Evolutionary conservation across 2,888 invertebrate genomes (phyloP).

Genomic region (Standfussiana lucernea): DNA sequence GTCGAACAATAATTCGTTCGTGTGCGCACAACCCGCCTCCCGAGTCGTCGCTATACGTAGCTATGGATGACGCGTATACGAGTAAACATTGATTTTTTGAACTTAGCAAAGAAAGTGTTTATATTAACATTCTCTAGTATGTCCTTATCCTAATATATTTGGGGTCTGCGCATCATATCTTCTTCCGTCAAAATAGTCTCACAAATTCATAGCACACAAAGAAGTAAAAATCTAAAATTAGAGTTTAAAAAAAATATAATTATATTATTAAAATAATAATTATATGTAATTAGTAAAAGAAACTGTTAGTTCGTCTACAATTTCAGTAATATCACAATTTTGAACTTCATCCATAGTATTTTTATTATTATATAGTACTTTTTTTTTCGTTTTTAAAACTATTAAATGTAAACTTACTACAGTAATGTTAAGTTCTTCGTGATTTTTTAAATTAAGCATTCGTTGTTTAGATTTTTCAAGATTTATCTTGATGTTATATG

Average conservation of each 20-base stretch:
- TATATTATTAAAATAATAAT: slow-evolving; percentile 51
- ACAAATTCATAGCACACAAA: slow-evolving; percentile 21
- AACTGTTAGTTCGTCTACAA: slow-evolving; percentile 40
- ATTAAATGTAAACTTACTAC: slow-evolving; percentile 21
- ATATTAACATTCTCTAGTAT: no score
- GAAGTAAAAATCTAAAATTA: slow-evolving; percentile 31
- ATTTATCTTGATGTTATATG: neutral
- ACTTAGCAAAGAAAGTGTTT: no score
- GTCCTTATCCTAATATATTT: neutral
- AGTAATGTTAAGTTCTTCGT: neutral
- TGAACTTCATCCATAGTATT: slow-evolving; percentile 43
- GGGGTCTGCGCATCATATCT: neutral
- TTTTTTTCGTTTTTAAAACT: slow-evolving; percentile 30
- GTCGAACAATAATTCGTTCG: no score
- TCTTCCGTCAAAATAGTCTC: neutral
- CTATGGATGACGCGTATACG: no score
- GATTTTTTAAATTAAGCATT: slow-evolving; percentile 1
- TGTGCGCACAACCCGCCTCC: no score
- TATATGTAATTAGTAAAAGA: slow-evolving; percentile 16
- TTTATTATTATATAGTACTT: slow-evolving; percentile 25
- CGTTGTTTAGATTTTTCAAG: slow-evolving; percentile 5
- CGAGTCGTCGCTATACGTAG: no score
- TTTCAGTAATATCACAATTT: slow-evolving; percentile 51
- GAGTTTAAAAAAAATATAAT: slow-evolving; percentile 27
- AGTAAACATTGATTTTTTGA: no score